Conservation (phyloP, 2,113 vertebrate species). For the Hipposideros armiger region DNA sequence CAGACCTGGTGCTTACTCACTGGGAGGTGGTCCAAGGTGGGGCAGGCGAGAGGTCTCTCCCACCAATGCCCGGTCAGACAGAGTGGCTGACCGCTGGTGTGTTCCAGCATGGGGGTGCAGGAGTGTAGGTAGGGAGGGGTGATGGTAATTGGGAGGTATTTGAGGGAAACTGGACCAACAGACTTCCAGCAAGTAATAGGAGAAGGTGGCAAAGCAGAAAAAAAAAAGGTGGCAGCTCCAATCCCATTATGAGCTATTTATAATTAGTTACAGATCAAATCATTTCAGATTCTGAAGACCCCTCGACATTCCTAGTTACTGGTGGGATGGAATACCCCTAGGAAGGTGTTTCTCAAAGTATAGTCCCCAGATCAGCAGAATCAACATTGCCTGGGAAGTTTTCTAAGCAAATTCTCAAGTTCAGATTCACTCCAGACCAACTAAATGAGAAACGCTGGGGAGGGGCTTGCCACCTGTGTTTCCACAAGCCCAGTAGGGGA, state of each 20-base stretch:
- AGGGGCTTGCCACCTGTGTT: neutral
- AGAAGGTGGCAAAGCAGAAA: neutral
- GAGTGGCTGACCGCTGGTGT: neutral
- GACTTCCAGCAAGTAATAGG: neutral
- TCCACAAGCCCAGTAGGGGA: neutral
- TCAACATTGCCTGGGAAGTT: neutral
- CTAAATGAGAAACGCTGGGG: neutral
- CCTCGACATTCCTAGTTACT: neutral
- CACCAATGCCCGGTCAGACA: neutral
- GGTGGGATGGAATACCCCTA: neutral
- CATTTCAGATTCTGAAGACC: neutral
- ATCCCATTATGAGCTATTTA: neutral
- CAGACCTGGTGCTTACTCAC: neutral
- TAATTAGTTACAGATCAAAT: neutral
- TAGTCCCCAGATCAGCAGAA: neutral
- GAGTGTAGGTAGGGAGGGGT: neutral
- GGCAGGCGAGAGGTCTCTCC: neutral
- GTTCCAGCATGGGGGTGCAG: neutral
- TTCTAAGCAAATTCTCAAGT: neutral
- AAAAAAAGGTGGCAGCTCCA: neutral
- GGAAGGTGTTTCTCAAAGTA: neutral
- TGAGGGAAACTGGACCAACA: neutral
- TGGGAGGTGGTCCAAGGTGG: neutral
- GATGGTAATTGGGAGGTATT: neutral
- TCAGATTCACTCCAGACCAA: neutral